Base-by-base conservation (phyloP, 2,113 vertebrate genomes). In the Megaceryle maxima region DNA sequence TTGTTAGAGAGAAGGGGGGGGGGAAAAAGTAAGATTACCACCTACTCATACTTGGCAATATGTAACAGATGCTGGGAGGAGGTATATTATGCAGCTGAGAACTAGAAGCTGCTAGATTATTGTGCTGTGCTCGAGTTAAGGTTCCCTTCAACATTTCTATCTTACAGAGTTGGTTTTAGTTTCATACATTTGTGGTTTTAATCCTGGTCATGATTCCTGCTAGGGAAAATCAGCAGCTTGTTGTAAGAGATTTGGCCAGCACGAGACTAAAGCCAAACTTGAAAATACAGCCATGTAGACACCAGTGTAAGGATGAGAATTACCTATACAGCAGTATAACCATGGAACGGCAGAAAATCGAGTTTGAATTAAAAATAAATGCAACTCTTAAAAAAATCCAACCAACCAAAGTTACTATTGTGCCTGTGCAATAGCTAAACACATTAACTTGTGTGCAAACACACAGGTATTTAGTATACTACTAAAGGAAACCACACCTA, bases 41-140 rank as follows among this genome's bases (percentile, higher is more conserved):
- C 94, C 95, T 96, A 92, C 95, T 97, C 81, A 85, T 81, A 87
- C 59, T 92, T 95, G 95, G 92, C 95, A 88, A 75, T 90, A 92
- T 82, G 75, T 50, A 96, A 59, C 88, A 97, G 95, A 96, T 94
- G 94, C 94, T 90, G 76, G 69, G 90, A 90, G 91, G 91, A 93
- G 94, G 87, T 90, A 67, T 84, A 79, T 93, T 96, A 70, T 75
- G 87, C 94, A 94, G 92, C 95, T 95, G 95, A 97, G 94, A 95
- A 83, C 44, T 88, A 80, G 59, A 82, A 92, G 75, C 88, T 33
- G 80, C 41, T 50, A 93, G 83, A 83, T 83, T 84, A 85, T 64
- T 95, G 92, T 76, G 80, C 72, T 94, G 91, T 70, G 80, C 72
- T 91, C 46, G 53, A 92, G 56, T 83, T 67, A 94, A 93, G 57